Percentiles rank a stretch among this genome's conserved stretches.
phyloP scores from a whole-genome alignment of 2,888 invertebrate genomes.

The Argyresthia albistria region DNA sequence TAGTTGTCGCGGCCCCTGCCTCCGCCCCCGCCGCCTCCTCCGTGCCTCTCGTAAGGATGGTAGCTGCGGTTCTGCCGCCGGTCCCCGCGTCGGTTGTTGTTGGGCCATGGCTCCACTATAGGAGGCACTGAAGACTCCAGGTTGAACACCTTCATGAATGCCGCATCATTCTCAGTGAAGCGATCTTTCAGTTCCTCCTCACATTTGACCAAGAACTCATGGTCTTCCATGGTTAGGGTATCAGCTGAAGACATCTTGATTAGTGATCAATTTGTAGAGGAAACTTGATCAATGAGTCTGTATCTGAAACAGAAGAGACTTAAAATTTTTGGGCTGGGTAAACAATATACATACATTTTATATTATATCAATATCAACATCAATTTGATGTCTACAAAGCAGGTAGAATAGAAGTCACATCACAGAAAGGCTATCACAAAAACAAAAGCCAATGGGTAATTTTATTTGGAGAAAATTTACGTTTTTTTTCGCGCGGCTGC shows the following conservation, averaged over 20 bases:
- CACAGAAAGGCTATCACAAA: no score
- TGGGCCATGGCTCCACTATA: constrained; percentile 71
- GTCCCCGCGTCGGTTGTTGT: constrained; percentile 38
- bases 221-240: constrained; percentile 66
- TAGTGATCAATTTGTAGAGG: constrained; percentile 13
- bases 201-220: constrained; percentile 73
- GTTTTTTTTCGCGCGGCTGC: no score
- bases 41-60: constrained; percentile 25
- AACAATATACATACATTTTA: no score
- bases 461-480: no score
- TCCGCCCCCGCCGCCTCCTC: constrained; percentile 8
- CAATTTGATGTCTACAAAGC: no score
- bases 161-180: constrained; percentile 74
- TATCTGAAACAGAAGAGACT: constrained; percentile 27
- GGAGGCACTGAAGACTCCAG: constrained; percentile 64
- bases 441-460: no score
- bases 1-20: background rate
- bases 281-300: constrained; percentile 26
- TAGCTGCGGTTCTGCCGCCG: constrained; percentile 29
- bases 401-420: no score
- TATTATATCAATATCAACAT: no score
- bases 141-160: constrained; percentile 67
- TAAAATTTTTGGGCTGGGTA: background rate
- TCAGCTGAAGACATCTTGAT: constrained; percentile 29
- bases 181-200: constrained; percentile 75